phyloP scores from a whole-genome alignment of 2,797 vertebrate genomes.

The Sus cebifrons region DNA sequence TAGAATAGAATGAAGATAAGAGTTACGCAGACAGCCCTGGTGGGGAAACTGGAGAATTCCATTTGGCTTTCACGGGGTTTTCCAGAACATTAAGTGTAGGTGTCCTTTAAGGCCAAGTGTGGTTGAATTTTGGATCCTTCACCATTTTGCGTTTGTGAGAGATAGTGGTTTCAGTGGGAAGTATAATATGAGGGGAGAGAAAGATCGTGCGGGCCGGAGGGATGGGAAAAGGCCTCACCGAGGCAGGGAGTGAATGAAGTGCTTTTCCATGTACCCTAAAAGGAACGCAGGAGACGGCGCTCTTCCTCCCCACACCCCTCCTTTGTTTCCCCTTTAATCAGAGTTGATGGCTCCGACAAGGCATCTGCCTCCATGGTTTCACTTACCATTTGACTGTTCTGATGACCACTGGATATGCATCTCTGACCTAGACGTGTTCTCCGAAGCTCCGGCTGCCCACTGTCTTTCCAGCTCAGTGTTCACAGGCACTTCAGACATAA shows the following conservation, averaged over 20 bases:
- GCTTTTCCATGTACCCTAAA: not conserved
- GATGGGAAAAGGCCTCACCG: not conserved
- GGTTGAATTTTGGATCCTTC: not conserved
- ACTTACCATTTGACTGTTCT: slow-evolving; percentile 4
- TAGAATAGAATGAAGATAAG: not conserved
- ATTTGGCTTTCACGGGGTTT: not conserved
- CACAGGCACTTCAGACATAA: not conserved
- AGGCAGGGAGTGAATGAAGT: not conserved
- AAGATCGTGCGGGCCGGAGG: not conserved
- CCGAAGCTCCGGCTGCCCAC: not conserved
- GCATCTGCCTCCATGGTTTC: not conserved
- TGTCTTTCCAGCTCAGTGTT: not conserved
- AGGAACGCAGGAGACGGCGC: not conserved
- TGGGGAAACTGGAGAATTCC: not conserved
- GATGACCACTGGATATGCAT: not conserved
- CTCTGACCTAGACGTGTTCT: not conserved
- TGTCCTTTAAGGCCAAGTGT: not conserved
- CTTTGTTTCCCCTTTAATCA: fast-evolving
- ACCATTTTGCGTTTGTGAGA: not conserved
- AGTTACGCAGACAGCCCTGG: not conserved
- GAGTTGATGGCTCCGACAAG: not conserved
- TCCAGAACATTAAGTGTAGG: not conserved
- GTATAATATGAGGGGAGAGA: slow-evolving; percentile 13
- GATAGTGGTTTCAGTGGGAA: not conserved
- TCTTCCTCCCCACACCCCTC: not conserved